phyloP scores from a whole-genome alignment of 2,113 vertebrate species.

The Numenius arquata region DNA sequence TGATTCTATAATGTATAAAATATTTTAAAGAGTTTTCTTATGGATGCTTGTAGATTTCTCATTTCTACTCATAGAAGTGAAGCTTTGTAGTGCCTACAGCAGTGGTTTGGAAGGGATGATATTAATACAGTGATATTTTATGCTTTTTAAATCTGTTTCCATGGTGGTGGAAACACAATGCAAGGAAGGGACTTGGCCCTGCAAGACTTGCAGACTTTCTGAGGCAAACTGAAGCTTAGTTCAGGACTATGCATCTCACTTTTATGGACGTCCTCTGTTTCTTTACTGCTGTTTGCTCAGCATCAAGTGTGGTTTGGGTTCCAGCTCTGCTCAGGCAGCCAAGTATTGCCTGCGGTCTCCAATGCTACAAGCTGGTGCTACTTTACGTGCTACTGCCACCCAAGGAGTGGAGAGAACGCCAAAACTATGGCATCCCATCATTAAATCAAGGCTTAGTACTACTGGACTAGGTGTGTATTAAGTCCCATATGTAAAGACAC shows the following conservation, averaged over 20 bases:
- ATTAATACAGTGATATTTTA: not conserved
- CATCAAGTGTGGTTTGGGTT: not conserved
- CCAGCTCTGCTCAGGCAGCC: not conserved
- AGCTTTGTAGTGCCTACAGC: not conserved
- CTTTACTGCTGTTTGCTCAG: not conserved
- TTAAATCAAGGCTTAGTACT: not conserved
- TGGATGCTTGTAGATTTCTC: not conserved
- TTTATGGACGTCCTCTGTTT: not conserved
- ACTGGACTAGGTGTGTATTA: not conserved
- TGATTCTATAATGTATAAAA: not conserved
- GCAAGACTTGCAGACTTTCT: not conserved
- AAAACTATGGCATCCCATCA: not conserved
- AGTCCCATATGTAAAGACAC: not conserved
- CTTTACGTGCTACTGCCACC: accelerated
- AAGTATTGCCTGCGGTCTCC: not conserved
- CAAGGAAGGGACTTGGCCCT: not conserved
- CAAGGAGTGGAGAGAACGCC: accelerated
- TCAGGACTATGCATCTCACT: not conserved
- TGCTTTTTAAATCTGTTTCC: not conserved
- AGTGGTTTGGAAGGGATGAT: not conserved
- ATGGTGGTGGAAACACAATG: not conserved
- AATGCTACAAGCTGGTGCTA: not conserved
- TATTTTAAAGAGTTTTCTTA: not conserved
- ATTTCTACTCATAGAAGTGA: not conserved
- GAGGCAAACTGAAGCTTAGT: not conserved